Conservation (phyloP, 2,888 invertebrate genomes). For the Gryllus longicercus region DNA sequence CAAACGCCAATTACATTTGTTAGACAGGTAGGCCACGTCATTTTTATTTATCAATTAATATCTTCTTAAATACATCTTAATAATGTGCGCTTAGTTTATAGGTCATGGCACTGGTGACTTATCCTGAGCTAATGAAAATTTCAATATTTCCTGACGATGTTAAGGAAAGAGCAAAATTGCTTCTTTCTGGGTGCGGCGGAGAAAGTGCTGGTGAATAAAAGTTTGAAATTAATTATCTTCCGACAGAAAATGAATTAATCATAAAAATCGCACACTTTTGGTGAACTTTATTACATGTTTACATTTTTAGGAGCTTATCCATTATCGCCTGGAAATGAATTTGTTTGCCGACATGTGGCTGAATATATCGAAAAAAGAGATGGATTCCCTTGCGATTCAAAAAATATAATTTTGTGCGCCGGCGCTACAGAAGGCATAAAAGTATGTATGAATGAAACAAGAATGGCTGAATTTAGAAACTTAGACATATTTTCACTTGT, state of each 20-base stretch:
- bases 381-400: conserved; percentile 66
- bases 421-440: conserved; percentile 95
- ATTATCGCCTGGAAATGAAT: conserved; percentile 84
- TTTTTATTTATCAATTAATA: no score
- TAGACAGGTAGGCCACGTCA: conserved; percentile 67
- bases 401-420: conserved; percentile 77
- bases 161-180: conserved; percentile 65
- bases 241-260: no score
- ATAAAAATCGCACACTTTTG: no score
- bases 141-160: conserved; percentile 77
- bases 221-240: no score
- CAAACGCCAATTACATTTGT: conserved; percentile 92
- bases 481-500: no score
- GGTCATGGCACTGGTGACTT: conserved; percentile 74
- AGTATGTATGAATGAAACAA: conserved; percentile 48
- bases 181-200: conserved; percentile 70
- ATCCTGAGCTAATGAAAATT: conserved; percentile 69
- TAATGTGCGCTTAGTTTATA: conserved; percentile 44
- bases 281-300: no score
- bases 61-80: no score
- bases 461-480: no score
- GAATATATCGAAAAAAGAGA: conserved; percentile 84
- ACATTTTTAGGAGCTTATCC: conserved; percentile 72
- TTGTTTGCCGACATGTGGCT: conserved; percentile 82
- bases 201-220: conserved; percentile 59